Evolutionary conservation across 2,113 vertebrate species (phyloP).

Genomic region (Podarcis muralis): DNA sequence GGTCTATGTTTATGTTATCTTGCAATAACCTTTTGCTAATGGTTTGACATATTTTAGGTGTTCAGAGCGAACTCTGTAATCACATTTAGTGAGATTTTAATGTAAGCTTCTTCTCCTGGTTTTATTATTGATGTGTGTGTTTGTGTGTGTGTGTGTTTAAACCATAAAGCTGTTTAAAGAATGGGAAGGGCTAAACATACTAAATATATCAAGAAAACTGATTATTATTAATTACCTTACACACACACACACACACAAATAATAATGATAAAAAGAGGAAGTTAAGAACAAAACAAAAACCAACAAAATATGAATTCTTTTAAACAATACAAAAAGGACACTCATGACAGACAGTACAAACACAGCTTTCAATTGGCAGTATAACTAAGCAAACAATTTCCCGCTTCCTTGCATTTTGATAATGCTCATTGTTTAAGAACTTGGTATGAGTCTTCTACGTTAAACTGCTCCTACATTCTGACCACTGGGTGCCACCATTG

Average conservation of each 20-base stretch:
- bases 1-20: not conserved
- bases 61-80: not conserved
- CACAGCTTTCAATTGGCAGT: accelerated
- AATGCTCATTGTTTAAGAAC: not conserved
- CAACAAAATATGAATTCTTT: too few species aligned
- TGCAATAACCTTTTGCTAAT: not conserved
- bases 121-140: too few species aligned
- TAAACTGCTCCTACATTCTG: constrained; percentile 3
- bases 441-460: not conserved
- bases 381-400: not conserved
- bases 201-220: not conserved
- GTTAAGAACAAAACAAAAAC: too few species aligned
- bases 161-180: not conserved
- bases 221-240: too few species aligned
- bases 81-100: not conserved
- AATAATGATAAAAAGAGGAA: too few species aligned
- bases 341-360: not conserved
- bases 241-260: too few species aligned
- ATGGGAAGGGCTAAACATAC: not conserved
- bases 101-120: not conserved
- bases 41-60: not conserved
- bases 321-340: too few species aligned
- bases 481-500: constrained; percentile 69
- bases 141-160: not conserved
- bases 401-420: not conserved